A percentile compares a stretch with the other conserved stretches of the same genome.
Conservation (phyloP, 1,140 invertebrate genomes). For the Linepithema humile region DNA sequence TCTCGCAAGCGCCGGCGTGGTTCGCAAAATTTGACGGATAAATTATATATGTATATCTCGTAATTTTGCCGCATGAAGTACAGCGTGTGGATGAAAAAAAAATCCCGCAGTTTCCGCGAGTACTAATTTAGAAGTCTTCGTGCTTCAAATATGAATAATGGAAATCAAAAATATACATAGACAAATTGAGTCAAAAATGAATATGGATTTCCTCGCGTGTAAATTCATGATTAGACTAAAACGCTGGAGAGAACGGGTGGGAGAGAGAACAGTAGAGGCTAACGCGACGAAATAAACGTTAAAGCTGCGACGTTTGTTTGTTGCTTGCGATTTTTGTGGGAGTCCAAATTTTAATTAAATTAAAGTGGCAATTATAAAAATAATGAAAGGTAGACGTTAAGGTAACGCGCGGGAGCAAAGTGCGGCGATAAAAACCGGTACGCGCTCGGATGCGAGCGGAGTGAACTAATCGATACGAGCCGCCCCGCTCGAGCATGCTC, state of each 20-base stretch:
- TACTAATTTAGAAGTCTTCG: neutral
- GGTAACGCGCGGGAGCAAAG: neutral
- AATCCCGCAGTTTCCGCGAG: neutral
- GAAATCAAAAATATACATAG: neutral
- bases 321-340: neutral
- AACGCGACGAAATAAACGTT: neutral
- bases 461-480: constrained; percentile 73
- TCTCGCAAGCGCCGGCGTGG: neutral
- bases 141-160: constrained; percentile 1
- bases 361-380: constrained; percentile 10
- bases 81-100: neutral
- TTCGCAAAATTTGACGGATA: constrained; percentile 25
- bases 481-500: constrained; percentile 73
- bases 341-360: neutral
- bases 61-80: constrained; percentile 8
- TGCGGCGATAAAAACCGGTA: neutral
- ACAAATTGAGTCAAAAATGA: neutral
- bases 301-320: neutral
- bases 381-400: neutral
- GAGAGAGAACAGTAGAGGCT: no score
- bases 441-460: constrained; percentile 1
- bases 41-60: neutral
- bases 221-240: neutral
- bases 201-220: neutral
- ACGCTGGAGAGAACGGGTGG: no score